Percentiles rank a stretch among this genome's conserved stretches.
phyloP scores from a whole-genome alignment of 2,888 invertebrate genomes.

The Chrysina gloriosa region DNA sequence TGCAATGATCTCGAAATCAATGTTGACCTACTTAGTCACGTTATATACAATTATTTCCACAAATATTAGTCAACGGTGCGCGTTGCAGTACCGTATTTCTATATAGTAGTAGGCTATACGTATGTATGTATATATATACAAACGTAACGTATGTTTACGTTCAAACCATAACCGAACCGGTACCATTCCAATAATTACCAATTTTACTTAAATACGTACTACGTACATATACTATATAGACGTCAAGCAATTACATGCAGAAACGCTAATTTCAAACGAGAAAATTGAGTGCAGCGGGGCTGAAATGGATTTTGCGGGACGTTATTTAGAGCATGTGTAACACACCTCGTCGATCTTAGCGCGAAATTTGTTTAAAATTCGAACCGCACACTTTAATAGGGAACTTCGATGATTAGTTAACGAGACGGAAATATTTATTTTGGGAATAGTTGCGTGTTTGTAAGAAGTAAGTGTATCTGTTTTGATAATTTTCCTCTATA shows the following conservation, averaged over 20 bases:
- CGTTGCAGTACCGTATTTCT: background rate
- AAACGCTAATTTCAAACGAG: background rate
- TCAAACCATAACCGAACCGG: background rate
- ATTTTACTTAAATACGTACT: background rate
- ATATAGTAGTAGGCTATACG: too few species aligned
- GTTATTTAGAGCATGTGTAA: background rate
- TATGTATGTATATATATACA: too few species aligned
- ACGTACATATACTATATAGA: background rate
- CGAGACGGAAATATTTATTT: too few species aligned
- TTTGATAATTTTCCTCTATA: too few species aligned
- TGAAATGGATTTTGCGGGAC: background rate
- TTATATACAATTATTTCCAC: conserved; percentile 33
- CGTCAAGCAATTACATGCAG: background rate
- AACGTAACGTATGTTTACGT: background rate
- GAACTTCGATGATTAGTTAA: too few species aligned
- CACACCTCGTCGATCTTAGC: background rate
- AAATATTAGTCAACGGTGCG: conserved; percentile 21
- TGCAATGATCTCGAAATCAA: conserved; percentile 39
- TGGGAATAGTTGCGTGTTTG: too few species aligned
- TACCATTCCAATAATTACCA: conserved; percentile 17
- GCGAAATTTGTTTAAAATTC: background rate
- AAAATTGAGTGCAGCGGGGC: background rate
- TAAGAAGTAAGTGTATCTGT: too few species aligned
- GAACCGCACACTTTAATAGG: too few species aligned
- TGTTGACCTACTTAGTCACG: conserved; percentile 34